Conservation (phyloP, 2,888 invertebrate species). For the Leptopilina syphax region DNA sequence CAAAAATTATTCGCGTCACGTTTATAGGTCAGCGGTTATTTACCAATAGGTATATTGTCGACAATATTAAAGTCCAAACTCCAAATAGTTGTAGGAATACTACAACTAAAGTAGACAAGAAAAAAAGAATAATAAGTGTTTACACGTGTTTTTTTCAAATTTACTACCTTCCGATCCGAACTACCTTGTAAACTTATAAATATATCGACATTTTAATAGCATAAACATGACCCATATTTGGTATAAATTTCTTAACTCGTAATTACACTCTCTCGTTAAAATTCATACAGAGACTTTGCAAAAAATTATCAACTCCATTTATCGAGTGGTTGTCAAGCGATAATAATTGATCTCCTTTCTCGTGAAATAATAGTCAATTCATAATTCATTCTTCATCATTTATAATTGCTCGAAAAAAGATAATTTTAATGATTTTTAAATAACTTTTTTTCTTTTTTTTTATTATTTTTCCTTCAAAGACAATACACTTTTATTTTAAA, state of each 20-base stretch:
- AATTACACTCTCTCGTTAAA: conserved; percentile 19
- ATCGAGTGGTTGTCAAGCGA: conserved; percentile 17
- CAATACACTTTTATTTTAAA: too few relatives aligned
- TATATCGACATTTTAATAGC: background rate
- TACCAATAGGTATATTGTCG: conserved; percentile 56
- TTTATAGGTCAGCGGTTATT: conserved; percentile 57
- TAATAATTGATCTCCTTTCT: conserved; percentile 5
- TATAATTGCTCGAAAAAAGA: too few relatives aligned
- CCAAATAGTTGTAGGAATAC: conserved; percentile 45
- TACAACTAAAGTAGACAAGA: background rate
- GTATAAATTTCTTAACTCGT: conserved; percentile 13
- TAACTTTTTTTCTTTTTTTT: too few relatives aligned
- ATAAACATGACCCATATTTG: background rate
- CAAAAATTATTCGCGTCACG: conserved; percentile 58
- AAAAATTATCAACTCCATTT: background rate
- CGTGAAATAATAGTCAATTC: background rate
- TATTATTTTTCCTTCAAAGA: too few relatives aligned
- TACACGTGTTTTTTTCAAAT: conserved; percentile 27
- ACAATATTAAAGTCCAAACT: conserved; percentile 39
- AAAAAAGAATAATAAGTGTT: conserved; percentile 21
- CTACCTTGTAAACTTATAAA: background rate
- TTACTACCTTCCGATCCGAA: conserved; percentile 20
- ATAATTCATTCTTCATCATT: too few relatives aligned
- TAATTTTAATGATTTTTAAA: too few relatives aligned
- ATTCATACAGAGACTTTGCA: background rate